phyloP scores from a whole-genome alignment of 53 echinoderm and acorn worm genomes.

The Hippasteria phrygiana region DNA sequence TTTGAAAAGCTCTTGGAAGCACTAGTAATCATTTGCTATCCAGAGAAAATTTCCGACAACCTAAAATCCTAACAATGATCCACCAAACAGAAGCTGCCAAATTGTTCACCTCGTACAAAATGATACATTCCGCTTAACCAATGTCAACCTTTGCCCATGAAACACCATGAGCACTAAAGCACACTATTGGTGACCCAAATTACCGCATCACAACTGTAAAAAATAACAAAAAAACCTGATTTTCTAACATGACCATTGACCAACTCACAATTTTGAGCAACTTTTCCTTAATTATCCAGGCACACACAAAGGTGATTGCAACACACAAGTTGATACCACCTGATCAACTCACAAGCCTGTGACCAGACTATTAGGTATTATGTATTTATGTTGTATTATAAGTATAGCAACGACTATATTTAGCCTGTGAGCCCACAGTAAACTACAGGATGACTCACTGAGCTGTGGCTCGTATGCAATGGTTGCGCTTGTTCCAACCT shows the following conservation, averaged over 20 bases:
- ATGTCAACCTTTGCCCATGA: too few species aligned
- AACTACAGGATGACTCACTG: conserved; percentile 45
- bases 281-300: background rate
- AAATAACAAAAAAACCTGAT: background rate
- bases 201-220: too few species aligned
- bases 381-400: background rate
- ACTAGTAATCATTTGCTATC: too few species aligned
- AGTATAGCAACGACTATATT: conserved; percentile 46
- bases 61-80: too few species aligned
- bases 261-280: background rate
- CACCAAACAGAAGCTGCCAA: too few species aligned
- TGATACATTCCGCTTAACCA: too few species aligned
- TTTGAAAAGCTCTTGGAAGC: too few species aligned
- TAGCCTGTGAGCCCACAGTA: conserved; percentile 43
- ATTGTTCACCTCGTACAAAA: too few species aligned
- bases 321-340: background rate
- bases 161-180: too few species aligned
- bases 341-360: background rate
- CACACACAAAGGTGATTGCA: background rate
- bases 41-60: too few species aligned
- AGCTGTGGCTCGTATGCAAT: background rate
- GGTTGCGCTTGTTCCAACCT: background rate
- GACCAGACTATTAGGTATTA: background rate
- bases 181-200: too few species aligned
- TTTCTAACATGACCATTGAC: background rate